Evolutionary conservation across 2,888 invertebrate genomes (phyloP).

Genomic region (Agrochola macilenta): DNA sequence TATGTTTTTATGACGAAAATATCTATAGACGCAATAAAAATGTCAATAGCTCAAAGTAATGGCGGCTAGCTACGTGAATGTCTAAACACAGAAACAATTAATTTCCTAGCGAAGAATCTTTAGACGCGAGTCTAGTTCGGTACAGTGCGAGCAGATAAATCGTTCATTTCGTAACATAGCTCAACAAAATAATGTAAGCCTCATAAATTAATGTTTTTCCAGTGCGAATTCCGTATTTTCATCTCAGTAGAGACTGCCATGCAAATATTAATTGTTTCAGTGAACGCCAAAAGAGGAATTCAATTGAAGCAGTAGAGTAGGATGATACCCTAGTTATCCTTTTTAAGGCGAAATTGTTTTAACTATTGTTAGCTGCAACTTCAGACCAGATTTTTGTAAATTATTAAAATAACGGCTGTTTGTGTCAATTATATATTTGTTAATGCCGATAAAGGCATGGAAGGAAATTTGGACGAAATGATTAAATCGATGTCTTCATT

Average conservation of each 20-base stretch:
- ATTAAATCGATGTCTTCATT: too few species aligned
- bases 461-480: too few species aligned
- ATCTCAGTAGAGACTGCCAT: neutral
- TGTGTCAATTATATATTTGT: too few species aligned
- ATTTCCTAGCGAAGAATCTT: conserved; percentile 39
- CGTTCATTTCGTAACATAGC: conserved; percentile 8
- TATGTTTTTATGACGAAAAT: conserved; percentile 19
- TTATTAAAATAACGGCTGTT: too few species aligned
- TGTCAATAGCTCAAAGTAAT: conserved; percentile 48
- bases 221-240: neutral
- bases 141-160: conserved; percentile 39
- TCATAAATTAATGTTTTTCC: conserved; percentile 17
- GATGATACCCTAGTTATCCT: neutral
- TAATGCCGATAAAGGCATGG: too few species aligned
- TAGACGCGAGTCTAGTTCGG: neutral
- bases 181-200: conserved; percentile 12
- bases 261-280: neutral
- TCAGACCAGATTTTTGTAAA: too few species aligned
- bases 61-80: conserved; percentile 6
- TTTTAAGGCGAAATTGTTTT: neutral
- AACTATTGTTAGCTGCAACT: too few species aligned
- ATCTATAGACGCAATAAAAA: conserved; percentile 34
- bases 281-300: neutral
- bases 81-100: conserved; percentile 38
- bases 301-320: neutral